Evolutionary conservation across 2,888 invertebrate species (phyloP).

Genomic region (Bibio marci): DNA sequence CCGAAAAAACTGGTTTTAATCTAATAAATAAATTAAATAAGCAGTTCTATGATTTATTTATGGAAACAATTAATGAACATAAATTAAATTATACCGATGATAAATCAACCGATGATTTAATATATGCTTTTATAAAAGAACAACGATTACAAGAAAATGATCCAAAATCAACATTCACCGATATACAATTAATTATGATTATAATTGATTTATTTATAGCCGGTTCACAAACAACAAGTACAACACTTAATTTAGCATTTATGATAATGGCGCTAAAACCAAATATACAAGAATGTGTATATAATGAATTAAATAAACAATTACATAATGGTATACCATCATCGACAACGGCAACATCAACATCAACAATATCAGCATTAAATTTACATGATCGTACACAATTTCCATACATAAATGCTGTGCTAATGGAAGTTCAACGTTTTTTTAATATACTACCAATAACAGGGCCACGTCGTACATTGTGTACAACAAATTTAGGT

Average conservation of each 20-base stretch:
- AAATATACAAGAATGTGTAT: conserved; percentile 38
- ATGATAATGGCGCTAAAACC: conserved; percentile 39
- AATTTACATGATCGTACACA: conserved; percentile 11
- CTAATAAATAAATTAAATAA: conserved; percentile 36
- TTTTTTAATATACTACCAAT: conserved; percentile 36
- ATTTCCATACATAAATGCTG: conserved; percentile 35
- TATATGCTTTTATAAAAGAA: conserved; percentile 43
- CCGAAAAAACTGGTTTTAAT: conserved; percentile 41
- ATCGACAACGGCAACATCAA: conserved; percentile 23
- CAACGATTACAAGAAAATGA: conserved; percentile 29
- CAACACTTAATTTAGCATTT: conserved; percentile 41
- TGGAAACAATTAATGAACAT: conserved; percentile 39
- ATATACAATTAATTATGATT: conserved; percentile 44
- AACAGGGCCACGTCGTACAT: conserved; percentile 36
- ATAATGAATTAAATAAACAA: conserved; percentile 33
- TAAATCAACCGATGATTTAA: conserved; percentile 35
- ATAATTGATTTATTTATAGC: conserved; percentile 51
- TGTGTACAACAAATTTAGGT: conserved; percentile 33
- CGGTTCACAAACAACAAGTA: conserved; percentile 45
- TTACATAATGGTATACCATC: conserved; percentile 15
- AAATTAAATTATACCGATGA: conserved; percentile 29
- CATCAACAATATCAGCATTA: too few species aligned
- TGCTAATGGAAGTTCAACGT: conserved; percentile 38
- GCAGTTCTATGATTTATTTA: conserved; percentile 35
- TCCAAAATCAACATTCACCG: conserved; percentile 26